These are phyloP conservation scores for Pachymerium ferrugineum DNA, from an alignment of 2,888 invertebrate genomes.

Conservation along the genomic window DNA sequence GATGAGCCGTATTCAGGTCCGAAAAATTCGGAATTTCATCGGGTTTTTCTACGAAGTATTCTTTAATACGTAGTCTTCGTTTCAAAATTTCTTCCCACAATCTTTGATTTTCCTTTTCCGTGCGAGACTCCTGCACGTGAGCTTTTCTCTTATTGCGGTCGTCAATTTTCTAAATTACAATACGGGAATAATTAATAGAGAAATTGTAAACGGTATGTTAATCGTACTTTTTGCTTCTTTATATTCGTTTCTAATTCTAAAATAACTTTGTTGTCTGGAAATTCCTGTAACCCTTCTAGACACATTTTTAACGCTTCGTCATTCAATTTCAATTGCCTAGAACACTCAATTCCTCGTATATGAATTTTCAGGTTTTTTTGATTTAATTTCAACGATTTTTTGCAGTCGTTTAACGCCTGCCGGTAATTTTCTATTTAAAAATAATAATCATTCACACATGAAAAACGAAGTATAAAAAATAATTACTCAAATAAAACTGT, in stretches of 20 bases:
- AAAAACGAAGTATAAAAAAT: conserved; percentile 40
- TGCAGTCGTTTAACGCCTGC: conserved; percentile 72
- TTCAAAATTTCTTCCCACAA: background rate
- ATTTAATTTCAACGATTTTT: conserved; percentile 68
- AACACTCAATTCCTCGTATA: conserved; percentile 52
- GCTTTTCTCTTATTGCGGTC: conserved; percentile 10
- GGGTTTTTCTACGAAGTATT: background rate
- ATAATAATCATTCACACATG: background rate
- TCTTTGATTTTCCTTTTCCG: background rate
- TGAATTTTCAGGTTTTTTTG: conserved; percentile 71
- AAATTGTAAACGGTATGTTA: background rate
- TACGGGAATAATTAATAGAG: background rate
- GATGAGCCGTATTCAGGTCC: background rate
- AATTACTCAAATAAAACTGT: conserved; percentile 77
- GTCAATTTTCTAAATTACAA: conserved; percentile 31
- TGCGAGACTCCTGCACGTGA: conserved; percentile 9
- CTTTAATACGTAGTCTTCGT: background rate
- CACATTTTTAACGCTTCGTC: background rate
- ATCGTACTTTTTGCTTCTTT: conserved; percentile 31
- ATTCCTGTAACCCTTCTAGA: background rate
- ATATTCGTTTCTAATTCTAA: conserved; percentile 33
- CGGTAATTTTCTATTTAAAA: conserved; percentile 45
- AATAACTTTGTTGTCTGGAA: background rate
- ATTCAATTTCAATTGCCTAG: background rate
- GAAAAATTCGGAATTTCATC: background rate